These are phyloP conservation scores for Takifugu bimaculatus DNA, from an alignment of 2,113 vertebrate species.

Conservation along the genomic window DNA sequence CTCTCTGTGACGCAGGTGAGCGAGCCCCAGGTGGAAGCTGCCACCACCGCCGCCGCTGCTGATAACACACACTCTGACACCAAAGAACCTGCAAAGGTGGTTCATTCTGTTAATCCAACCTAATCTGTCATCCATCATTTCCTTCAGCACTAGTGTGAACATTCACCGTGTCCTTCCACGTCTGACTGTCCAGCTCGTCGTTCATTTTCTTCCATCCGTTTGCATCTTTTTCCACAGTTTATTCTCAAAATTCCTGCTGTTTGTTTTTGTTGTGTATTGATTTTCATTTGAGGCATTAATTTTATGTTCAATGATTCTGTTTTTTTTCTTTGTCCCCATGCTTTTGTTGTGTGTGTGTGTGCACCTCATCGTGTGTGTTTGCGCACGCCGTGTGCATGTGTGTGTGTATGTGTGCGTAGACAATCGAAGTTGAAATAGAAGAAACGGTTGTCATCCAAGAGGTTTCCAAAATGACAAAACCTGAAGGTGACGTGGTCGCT, in stretches of 20 bases:
- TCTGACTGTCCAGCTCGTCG: not conserved
- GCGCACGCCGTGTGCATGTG: constrained; percentile 72
- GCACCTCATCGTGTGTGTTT: constrained; percentile 41
- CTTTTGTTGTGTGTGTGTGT: constrained; percentile 66
- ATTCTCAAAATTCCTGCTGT: constrained; percentile 37
- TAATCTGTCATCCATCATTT: constrained; percentile 20
- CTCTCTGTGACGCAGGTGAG: constrained; percentile 85
- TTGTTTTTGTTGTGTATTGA: constrained; percentile 69
- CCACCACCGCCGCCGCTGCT: constrained; percentile 41
- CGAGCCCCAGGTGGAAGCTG: constrained; percentile 74
- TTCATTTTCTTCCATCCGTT: constrained; percentile 3
- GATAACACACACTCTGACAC: constrained; percentile 70
- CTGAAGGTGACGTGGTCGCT: constrained; percentile 31
- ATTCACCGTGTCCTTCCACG: constrained; percentile 37
- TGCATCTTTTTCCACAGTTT: constrained; percentile 33
- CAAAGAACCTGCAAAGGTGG: constrained; percentile 89
- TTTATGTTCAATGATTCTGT: constrained; percentile 73
- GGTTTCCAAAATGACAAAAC: constrained; percentile 78
- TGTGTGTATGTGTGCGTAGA: constrained; percentile 64
- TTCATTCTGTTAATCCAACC: constrained; percentile 39
- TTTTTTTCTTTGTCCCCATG: constrained; percentile 74
- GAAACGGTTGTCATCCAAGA: constrained; percentile 86
- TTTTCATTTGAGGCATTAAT: constrained; percentile 7
- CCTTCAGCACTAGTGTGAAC: constrained; percentile 22
- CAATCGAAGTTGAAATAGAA: constrained; percentile 90